A percentile compares a stretch with the other conserved stretches of the same genome.
These are phyloP conservation scores for Drosophila punjabiensis DNA, from an alignment of 1,140 invertebrate species.

Conservation along the genomic window DNA sequence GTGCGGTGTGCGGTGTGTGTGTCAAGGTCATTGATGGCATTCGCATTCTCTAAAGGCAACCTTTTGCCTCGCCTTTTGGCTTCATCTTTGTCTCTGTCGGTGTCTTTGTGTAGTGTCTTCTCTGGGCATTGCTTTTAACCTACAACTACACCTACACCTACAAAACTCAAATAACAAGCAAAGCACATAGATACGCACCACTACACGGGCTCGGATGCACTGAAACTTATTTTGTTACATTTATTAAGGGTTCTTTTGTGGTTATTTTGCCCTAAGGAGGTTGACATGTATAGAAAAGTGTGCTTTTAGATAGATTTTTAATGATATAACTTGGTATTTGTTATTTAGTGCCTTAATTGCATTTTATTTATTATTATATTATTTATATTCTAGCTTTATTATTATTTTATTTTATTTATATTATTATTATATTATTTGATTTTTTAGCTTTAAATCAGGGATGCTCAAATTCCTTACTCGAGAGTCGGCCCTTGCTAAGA, in stretches of 20 bases:
- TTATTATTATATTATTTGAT: too few species aligned
- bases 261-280: not conserved
- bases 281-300: too few species aligned
- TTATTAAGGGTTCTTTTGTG: too few species aligned
- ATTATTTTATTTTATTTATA: too few species aligned
- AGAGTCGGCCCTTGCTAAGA: too few species aligned
- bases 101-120: conserved; percentile 15
- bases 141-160: conserved; percentile 3
- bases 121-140: conserved; percentile 7
- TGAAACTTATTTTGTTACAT: too few species aligned
- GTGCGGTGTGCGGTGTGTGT: conserved; percentile 47
- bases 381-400: too few species aligned
- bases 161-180: conserved; percentile 17
- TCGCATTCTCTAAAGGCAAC: conserved; percentile 51
- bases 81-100: conserved; percentile 3
- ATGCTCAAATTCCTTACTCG: not conserved
- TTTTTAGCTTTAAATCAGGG: not conserved
- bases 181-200: conserved; percentile 13
- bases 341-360: too few species aligned
- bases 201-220: not conserved
- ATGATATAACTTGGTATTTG: not conserved
- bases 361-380: too few species aligned
- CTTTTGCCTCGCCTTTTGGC: conserved; percentile 62
- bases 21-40: conserved; percentile 79
- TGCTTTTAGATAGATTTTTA: not conserved